Evolutionary conservation across 2,113 vertebrate genomes (phyloP), one percentile per base, ranked within the genome.

Genomic region (Melospiza melodia): DNA sequence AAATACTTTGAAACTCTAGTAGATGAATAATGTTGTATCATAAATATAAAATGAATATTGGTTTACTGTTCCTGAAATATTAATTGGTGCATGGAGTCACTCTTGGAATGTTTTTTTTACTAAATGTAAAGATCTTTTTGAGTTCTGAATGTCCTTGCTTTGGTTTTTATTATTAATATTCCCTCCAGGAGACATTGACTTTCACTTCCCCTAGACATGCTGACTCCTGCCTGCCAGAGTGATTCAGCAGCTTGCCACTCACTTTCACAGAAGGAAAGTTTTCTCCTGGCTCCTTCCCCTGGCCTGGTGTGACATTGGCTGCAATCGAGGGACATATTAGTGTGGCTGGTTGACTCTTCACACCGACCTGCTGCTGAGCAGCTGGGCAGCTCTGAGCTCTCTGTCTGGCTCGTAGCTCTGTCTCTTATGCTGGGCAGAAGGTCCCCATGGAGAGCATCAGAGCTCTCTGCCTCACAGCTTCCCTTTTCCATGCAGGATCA

Each of bases 31-130:
- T 92, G 69, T 94, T 90, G 73, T 87, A 82, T 94, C 94, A 96
- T 96, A 94, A 96, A 97, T 97, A 94, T 95, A 87, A 94, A 96
- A 96, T 93, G 86, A 96, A 94, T 94, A 95, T 96, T 97, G 89
- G 75, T 96, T 96, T 97, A 96, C 5, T 3, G 73, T 84, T 96
- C 88, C 80, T 96, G 94, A 97, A 96, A 95, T 96, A 97, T 96
- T 97, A 95, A 95, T 97, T 94, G 78, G 77, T 92, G 54, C 77
- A 31, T 75, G 55, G 89, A 95, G 82, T 86, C 71, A 49, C 84
- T 87, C 71, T 77, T 81, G 72, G 84, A 95, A 95, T 90, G 21
- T 81, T 89, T 94, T 92, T 88, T 89, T 80, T 41, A 46, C 67
- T 91, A 78, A 90, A 93, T 41, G 68, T 93, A 94, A 90, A 80